Evolutionary conservation across 1,140 invertebrate genomes (phyloP).

Genomic region (Achatina immaculata): DNA sequence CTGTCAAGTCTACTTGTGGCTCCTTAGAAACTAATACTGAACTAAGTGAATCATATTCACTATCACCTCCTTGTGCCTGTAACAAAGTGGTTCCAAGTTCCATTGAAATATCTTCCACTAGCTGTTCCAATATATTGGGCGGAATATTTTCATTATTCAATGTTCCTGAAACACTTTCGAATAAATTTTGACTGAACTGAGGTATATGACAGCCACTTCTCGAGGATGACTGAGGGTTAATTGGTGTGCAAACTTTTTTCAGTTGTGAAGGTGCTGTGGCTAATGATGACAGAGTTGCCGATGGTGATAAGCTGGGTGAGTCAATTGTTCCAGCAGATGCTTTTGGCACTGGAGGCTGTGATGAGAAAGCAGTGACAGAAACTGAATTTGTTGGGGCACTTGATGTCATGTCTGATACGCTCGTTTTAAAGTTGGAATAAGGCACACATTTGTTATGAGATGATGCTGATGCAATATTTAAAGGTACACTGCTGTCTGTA

Average conservation of each 20-base stretch:
- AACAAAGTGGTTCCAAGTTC: not conserved
- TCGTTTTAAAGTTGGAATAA: not conserved
- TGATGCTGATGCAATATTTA: not conserved
- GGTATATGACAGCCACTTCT: not conserved
- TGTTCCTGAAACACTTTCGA: conserved; percentile 21
- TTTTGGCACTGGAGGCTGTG: no score
- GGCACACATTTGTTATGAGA: conserved; percentile 8
- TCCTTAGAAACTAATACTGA: not conserved
- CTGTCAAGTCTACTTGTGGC: not conserved
- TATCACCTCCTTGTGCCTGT: not conserved
- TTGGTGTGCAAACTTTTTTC: not conserved
- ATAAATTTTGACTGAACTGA: conserved; percentile 19
- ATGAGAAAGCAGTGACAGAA: no score
- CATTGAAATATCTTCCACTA: not conserved
- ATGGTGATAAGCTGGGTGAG: not conserved
- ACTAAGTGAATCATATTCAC: not conserved
- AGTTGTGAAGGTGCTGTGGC: not conserved
- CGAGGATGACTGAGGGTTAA: not conserved
- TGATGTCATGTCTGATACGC: not conserved
- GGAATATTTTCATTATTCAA: not conserved
- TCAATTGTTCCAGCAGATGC: not conserved
- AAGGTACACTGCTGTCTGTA: not conserved
- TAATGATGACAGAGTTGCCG: not conserved
- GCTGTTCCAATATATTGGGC: not conserved
- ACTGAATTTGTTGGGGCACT: not conserved